Evolutionary conservation across 2,113 vertebrate genomes (phyloP).

Genomic region (Syngnathus floridae): DNA sequence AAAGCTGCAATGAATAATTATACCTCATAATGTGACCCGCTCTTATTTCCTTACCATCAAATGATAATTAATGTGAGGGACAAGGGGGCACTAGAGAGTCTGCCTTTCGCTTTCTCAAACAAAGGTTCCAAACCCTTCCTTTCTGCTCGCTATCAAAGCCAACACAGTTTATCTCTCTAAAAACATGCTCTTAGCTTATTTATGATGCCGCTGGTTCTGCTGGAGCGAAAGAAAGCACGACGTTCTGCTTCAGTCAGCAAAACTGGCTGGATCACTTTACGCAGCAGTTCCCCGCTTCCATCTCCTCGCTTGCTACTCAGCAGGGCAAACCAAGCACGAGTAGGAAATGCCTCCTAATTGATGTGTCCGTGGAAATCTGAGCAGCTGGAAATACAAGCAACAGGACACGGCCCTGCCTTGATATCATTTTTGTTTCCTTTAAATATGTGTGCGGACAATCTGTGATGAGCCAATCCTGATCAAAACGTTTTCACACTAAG

Average conservation of each 20-base stretch:
- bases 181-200: conserved; percentile 54
- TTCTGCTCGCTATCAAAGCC: conserved; percentile 36
- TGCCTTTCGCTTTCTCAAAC: conserved; percentile 54
- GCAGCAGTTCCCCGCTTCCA: conserved; percentile 45
- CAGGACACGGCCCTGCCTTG: conserved; percentile 36
- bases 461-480: conserved; percentile 62
- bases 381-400: conserved; percentile 43
- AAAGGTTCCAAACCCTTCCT: conserved; percentile 57
- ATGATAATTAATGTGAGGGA: conserved; percentile 63
- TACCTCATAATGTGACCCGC: conserved; percentile 51
- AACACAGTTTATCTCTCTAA: conserved; percentile 45
- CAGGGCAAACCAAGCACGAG: conserved; percentile 48
- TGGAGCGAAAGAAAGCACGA: conserved; percentile 28
- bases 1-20: conserved; percentile 63
- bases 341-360: conserved; percentile 62
- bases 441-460: conserved; percentile 35
- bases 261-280: conserved; percentile 50
- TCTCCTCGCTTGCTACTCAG: conserved; percentile 45
- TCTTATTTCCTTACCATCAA: conserved; percentile 60
- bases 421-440: conserved; percentile 46
- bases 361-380: conserved; percentile 41
- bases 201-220: conserved; percentile 52
- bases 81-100: conserved; percentile 46
- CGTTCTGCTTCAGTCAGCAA: conserved; percentile 61
- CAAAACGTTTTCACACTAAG: conserved; percentile 68